These are phyloP conservation scores for Chiroxiphia lanceolata DNA, from an alignment of 2,797 vertebrate genomes.

Conservation along the genomic window DNA sequence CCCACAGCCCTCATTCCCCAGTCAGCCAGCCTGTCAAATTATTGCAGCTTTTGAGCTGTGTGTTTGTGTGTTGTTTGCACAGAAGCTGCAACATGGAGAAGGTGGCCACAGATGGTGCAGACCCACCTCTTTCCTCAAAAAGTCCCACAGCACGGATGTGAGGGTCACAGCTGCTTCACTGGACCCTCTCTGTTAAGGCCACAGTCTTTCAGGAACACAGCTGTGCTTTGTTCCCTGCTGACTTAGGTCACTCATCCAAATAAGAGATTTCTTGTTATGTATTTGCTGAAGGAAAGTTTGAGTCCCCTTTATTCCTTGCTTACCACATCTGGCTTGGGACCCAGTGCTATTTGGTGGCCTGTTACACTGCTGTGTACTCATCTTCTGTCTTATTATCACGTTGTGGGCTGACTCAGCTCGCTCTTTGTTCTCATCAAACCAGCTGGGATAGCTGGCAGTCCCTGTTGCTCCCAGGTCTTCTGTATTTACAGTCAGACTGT, in stretches of 20 bases:
- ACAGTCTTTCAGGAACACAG: neutral
- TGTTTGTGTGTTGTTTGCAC: neutral
- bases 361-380: neutral
- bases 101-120: neutral
- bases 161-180: neutral
- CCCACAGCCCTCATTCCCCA: neutral
- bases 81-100: neutral
- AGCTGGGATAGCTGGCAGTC: accelerated
- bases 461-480: neutral
- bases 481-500: neutral
- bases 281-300: neutral
- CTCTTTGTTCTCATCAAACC: neutral
- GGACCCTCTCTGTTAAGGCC: neutral
- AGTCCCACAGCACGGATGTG: accelerated
- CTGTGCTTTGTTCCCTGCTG: neutral
- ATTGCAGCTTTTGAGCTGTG: neutral
- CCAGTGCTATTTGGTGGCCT: neutral
- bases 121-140: neutral
- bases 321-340: neutral
- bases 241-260: neutral
- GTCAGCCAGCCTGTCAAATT: neutral
- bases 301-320: neutral
- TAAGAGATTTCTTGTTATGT: constrained; percentile 9
- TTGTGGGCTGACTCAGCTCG: neutral
- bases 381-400: accelerated